A percentile compares a stretch with the other conserved stretches of the same genome.
These are phyloP conservation scores for Tribolium castaneum DNA, from an alignment of 1,140 invertebrate species.

Conservation along the genomic window DNA sequence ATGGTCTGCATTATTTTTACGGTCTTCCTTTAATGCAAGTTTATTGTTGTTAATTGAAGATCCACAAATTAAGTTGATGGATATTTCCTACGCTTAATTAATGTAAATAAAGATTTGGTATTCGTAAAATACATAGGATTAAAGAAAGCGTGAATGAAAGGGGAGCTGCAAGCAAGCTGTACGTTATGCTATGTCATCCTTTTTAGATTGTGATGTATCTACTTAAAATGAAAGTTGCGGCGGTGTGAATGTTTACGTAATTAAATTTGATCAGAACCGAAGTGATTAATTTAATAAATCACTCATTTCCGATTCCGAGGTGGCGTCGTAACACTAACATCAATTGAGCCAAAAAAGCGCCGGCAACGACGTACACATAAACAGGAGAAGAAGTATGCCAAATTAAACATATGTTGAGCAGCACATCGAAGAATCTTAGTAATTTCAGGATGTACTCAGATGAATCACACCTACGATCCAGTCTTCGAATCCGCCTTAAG, in stretches of 20 bases:
- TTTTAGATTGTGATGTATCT: constrained; percentile 31
- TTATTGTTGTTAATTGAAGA: constrained; percentile 27
- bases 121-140: constrained; percentile 3
- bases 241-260: constrained; percentile 26
- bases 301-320: constrained; percentile 13
- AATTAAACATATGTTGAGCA: constrained; percentile 37
- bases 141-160: constrained; percentile 40
- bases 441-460: constrained; percentile 37
- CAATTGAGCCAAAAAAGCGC: constrained; percentile 1
- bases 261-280: constrained; percentile 6
- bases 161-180: constrained; percentile 17
- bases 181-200: constrained; percentile 27
- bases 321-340: constrained; percentile 33
- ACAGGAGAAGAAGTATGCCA: constrained; percentile 36
- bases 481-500: constrained; percentile 13
- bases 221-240: constrained; percentile 23
- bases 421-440: constrained; percentile 25
- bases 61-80: constrained; percentile 33
- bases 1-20: constrained; percentile 16
- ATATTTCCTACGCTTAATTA: constrained; percentile 31
- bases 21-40: constrained; percentile 27
- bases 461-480: constrained; percentile 38
- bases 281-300: constrained; percentile 32
- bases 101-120: constrained; percentile 28
- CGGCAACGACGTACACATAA: neutral